A percentile compares a stretch with the other conserved stretches of the same genome.
These are phyloP conservation scores for Solen grandis DNA, from an alignment of 1,140 invertebrate genomes.

Conservation along the genomic window DNA sequence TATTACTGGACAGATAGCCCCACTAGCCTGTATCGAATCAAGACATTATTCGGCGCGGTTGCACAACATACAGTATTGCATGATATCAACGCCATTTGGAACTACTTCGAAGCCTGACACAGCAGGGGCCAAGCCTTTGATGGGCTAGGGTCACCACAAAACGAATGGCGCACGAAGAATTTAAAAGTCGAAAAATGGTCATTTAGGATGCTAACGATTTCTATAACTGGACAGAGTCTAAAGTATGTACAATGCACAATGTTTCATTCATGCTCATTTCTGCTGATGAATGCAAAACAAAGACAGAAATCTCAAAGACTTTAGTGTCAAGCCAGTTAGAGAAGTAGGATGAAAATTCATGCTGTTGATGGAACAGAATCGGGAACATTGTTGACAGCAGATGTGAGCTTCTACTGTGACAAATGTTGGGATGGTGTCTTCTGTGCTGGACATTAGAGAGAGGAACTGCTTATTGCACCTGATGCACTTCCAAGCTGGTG, in stretches of 20 bases:
- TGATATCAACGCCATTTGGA: no score
- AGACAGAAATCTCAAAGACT: background rate
- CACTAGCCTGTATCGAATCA: constrained; percentile 45
- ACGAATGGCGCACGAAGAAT: constrained; percentile 45
- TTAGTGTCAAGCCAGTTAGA: constrained; percentile 11
- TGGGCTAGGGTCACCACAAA: constrained; percentile 34
- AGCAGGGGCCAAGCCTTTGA: constrained; percentile 54
- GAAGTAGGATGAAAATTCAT: constrained; percentile 47
- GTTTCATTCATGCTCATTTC: constrained; percentile 40
- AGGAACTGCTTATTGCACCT: no score
- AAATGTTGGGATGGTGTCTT: constrained; percentile 10
- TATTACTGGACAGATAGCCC: constrained; percentile 55
- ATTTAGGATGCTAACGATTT: constrained; percentile 51
- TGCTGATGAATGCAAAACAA: background rate
- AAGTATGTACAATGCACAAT: background rate
- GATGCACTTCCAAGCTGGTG: no score
- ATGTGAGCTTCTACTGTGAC: constrained; percentile 33
- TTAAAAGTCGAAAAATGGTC: background rate
- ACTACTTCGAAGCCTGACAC: constrained; percentile 54
- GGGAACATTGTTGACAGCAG: background rate
- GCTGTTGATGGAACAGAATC: background rate
- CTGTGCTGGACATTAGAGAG: no score
- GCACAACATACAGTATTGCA: constrained; percentile 18
- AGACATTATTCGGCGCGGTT: constrained; percentile 20
- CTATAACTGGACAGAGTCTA: constrained; percentile 40